phyloP scores from a whole-genome alignment of 2,797 vertebrate genomes.

The Oreochromis grahami region DNA sequence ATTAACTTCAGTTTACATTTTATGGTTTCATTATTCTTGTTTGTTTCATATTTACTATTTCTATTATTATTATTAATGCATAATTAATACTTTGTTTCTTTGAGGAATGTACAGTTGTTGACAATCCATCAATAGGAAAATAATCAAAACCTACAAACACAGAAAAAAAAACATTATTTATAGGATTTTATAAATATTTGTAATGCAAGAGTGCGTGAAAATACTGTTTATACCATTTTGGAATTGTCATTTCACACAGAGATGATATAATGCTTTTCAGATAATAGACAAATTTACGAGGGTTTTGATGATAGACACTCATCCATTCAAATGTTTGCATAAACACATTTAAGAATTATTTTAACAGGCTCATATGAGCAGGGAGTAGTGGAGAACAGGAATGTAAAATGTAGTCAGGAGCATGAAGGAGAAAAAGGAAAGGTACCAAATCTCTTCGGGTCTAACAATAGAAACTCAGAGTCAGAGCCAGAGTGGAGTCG shows the following conservation, averaged over 20 bases:
- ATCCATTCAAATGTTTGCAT: not conserved
- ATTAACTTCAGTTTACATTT: not conserved
- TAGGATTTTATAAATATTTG: not conserved
- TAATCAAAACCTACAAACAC: not conserved
- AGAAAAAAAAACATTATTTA: not conserved
- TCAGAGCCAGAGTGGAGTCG: conserved; percentile 70
- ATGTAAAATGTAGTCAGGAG: conserved; percentile 30
- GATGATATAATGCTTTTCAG: not conserved
- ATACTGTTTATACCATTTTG: not conserved
- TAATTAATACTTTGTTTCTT: not conserved
- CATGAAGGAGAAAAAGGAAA: conserved; percentile 36
- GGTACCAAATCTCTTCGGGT: conserved; percentile 45
- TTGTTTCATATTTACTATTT: not conserved
- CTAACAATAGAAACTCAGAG: conserved; percentile 70
- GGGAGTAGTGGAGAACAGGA: not conserved
- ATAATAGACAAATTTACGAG: not conserved
- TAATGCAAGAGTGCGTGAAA: not conserved
- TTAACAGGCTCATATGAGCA: conserved; percentile 20
- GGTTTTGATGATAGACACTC: not conserved
- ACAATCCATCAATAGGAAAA: not conserved
- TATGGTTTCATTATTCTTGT: not conserved
- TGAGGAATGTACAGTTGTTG: not conserved
- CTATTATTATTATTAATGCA: not conserved
- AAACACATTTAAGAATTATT: not conserved
- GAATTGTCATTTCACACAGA: not conserved